phyloP scores from a whole-genome alignment of 2,888 invertebrate genomes.

The Rhagonycha fulva region DNA sequence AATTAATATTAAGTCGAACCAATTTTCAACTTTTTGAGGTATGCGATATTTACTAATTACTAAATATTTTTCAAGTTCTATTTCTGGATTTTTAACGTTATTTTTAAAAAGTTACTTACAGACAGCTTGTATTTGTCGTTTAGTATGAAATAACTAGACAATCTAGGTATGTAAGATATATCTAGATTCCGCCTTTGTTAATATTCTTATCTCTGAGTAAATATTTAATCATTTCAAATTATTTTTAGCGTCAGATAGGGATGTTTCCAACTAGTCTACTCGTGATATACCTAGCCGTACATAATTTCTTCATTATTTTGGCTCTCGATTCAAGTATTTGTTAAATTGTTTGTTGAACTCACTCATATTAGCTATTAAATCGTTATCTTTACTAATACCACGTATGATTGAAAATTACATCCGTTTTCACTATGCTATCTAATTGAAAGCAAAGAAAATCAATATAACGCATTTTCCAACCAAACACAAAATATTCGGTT shows the following conservation, averaged over 20 bases:
- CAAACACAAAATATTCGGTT: no score
- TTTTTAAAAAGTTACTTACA: not conserved
- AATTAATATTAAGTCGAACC: not conserved
- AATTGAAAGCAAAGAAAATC: not conserved
- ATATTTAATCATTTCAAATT: slow-evolving; percentile 22
- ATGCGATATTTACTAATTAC: not conserved
- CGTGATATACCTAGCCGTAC: not conserved
- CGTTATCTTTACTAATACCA: not conserved
- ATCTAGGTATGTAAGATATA: not conserved
- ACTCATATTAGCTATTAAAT: not conserved
- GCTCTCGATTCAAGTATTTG: slow-evolving; percentile 9
- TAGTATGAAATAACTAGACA: not conserved
- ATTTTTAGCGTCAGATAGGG: slow-evolving; percentile 24
- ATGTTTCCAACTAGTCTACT: slow-evolving; percentile 23
- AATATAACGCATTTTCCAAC: not conserved
- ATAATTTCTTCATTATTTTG: slow-evolving; percentile 2
- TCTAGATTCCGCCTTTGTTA: slow-evolving; percentile 22
- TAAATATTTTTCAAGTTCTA: not conserved
- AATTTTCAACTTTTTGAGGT: not conserved
- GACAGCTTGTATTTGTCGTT: not conserved
- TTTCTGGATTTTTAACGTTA: not conserved
- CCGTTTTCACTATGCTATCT: not conserved
- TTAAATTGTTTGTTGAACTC: slow-evolving; percentile 5
- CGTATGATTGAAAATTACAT: not conserved
- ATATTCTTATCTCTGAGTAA: slow-evolving; percentile 21